Conservation (phyloP, 1,140 invertebrate species). For the Diploscapter pachys region DNA sequence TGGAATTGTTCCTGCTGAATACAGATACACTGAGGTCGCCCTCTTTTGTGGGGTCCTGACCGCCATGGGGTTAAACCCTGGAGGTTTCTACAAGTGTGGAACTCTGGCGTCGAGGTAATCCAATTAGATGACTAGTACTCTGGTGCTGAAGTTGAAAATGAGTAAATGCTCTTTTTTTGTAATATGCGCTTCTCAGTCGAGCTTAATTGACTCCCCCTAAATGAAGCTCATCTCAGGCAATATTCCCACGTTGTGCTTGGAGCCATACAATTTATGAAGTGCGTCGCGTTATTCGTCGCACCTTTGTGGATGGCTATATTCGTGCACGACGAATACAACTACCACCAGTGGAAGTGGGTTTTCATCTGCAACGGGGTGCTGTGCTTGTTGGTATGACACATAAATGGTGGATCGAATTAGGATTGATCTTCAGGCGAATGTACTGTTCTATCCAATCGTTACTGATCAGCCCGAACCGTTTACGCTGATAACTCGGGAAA, state of each 20-base stretch:
- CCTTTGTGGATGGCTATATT: constrained; percentile 26
- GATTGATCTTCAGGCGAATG: constrained; percentile 28
- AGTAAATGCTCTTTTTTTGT: neutral
- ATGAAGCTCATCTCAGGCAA: constrained; percentile 19
- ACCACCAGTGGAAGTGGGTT: constrained; percentile 22
- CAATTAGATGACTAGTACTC: neutral
- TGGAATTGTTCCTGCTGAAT: constrained; percentile 5
- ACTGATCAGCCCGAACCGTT: constrained; percentile 49
- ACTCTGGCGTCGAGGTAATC: constrained; percentile 42
- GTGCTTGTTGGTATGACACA: constrained; percentile 6
- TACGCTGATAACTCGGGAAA: constrained; percentile 29
- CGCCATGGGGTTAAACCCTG: constrained; percentile 41
- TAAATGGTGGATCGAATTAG: neutral
- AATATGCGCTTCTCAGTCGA: no score
- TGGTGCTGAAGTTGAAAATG: neutral
- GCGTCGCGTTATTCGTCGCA: constrained; percentile 21
- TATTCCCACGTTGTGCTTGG: constrained; percentile 31
- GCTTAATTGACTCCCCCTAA: neutral
- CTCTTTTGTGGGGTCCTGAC: constrained; percentile 41
- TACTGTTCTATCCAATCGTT: constrained; percentile 45
- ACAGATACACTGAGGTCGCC: constrained; percentile 23
- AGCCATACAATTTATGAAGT: constrained; percentile 35
- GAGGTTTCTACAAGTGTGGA: constrained; percentile 51
- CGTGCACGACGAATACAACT: constrained; percentile 19
- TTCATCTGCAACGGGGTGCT: constrained; percentile 20